A percentile compares a stretch with the other conserved stretches of the same genome.
These are phyloP conservation scores for Brachyhypopomus occidentalis DNA, from an alignment of 2,113 vertebrate species.

Conservation along the genomic window DNA sequence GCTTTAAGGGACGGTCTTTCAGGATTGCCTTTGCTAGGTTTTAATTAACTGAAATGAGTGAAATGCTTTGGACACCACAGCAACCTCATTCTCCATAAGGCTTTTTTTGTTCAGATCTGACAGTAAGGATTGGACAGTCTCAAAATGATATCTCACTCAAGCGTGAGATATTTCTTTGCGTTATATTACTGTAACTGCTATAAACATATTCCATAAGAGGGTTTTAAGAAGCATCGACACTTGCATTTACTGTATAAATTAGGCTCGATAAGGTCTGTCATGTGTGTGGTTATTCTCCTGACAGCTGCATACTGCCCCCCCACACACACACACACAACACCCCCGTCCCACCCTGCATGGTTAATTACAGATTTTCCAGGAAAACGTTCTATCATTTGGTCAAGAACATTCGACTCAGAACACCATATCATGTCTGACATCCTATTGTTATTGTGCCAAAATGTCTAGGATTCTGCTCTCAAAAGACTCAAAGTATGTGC, in stretches of 20 bases:
- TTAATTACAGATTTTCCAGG: slow-evolving; percentile 47
- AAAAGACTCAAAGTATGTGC: slow-evolving; percentile 41
- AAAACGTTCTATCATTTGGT: slow-evolving; percentile 38
- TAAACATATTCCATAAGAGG: slow-evolving; percentile 19
- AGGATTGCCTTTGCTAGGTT: slow-evolving; percentile 12
- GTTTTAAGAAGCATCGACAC: slow-evolving; percentile 25
- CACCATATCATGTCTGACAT: slow-evolving; percentile 43
- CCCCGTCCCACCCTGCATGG: slow-evolving; percentile 1
- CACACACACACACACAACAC: too few relatives aligned
- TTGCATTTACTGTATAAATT: background rate
- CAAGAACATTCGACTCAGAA: slow-evolving; percentile 35
- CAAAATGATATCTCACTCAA: slow-evolving; percentile 5
- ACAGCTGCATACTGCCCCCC: slow-evolving; percentile 23
- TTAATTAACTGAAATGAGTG: background rate
- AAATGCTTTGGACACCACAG: background rate
- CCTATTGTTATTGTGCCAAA: slow-evolving; percentile 42
- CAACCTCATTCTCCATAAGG: background rate
- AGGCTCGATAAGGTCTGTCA: slow-evolving; percentile 16
- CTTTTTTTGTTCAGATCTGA: background rate
- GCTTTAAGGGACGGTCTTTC: slow-evolving; percentile 12
- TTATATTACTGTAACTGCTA: slow-evolving; percentile 5
- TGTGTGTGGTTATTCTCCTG: slow-evolving; percentile 37
- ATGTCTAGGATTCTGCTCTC: slow-evolving; percentile 39
- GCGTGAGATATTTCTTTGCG: background rate
- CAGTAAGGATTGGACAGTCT: slow-evolving; percentile 2